Evolutionary conservation across 2,797 vertebrate genomes (phyloP).

Genomic region (Potorous gilbertii): DNA sequence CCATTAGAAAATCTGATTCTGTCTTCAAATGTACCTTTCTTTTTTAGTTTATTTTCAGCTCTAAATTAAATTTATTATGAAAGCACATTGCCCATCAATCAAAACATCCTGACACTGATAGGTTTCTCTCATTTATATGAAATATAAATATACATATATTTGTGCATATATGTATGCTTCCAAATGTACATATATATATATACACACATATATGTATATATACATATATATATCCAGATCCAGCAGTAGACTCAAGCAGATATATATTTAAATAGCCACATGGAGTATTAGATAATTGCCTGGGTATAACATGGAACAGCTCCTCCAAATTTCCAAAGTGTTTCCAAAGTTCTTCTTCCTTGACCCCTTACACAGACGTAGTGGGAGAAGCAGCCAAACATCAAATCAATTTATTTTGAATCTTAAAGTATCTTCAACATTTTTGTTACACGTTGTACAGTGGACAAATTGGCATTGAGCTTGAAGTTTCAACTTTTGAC

Average conservation of each 20-base stretch:
- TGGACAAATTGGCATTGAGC: slow-evolving; percentile 71
- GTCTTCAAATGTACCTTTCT: neutral
- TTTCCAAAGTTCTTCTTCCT: slow-evolving; percentile 11
- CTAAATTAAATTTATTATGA: neutral
- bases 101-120: neutral
- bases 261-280: neutral
- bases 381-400: slow-evolving; percentile 69
- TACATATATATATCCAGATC: neutral
- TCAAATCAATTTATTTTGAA: slow-evolving; percentile 82
- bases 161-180: neutral
- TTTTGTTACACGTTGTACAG: slow-evolving; percentile 82
- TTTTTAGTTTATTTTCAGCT: neutral
- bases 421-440: slow-evolving; percentile 78
- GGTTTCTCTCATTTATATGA: neutral
- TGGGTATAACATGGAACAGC: neutral
- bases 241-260: neutral
- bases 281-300: neutral
- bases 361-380: slow-evolving; percentile 15
- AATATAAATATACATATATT: neutral
- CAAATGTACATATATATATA: neutral
- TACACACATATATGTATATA: neutral
- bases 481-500: slow-evolving; percentile 78
- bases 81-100: neutral
- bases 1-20: neutral
- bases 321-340: neutral